Conservation (phyloP, 2,797 vertebrate species). For the Apogon talboti region DNA sequence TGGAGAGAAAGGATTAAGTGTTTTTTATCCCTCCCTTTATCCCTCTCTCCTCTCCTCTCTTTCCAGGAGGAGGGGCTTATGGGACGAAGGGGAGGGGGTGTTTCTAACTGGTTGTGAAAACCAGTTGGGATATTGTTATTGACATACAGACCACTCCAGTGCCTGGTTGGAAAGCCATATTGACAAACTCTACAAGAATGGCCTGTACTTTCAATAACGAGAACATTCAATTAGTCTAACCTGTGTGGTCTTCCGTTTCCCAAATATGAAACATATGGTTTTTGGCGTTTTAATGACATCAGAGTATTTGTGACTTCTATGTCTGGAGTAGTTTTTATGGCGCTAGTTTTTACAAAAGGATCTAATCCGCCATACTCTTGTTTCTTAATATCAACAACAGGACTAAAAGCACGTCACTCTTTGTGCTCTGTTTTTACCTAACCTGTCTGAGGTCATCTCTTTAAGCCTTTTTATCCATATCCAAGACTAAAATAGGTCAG, state of each 20-base stretch:
- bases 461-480: too few relatives aligned
- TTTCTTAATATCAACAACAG: too few relatives aligned
- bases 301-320: not conserved
- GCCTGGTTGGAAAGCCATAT: constrained; percentile 22
- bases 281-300: not conserved
- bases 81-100: constrained; percentile 15
- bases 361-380: too few relatives aligned
- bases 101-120: constrained; percentile 40
- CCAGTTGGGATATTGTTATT: constrained; percentile 63
- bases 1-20: constrained; percentile 75
- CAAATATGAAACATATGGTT: constrained; percentile 14
- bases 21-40: constrained; percentile 76
- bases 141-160: constrained; percentile 40
- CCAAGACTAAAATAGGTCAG: too few relatives aligned
- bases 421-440: too few relatives aligned
- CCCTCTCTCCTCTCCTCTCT: constrained; percentile 43
- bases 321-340: not conserved
- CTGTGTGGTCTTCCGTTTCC: constrained; percentile 7
- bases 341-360: not conserved
- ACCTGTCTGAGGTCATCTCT: too few relatives aligned
- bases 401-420: too few relatives aligned
- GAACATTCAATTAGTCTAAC: constrained; percentile 37
- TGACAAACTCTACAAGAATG: constrained; percentile 28
- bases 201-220: constrained; percentile 43
- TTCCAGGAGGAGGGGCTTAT: constrained; percentile 39